A percentile compares a stretch with the other conserved stretches of the same genome.
phyloP scores from a whole-genome alignment of 2,888 invertebrate genomes.

The Cataglyphis cursor region DNA sequence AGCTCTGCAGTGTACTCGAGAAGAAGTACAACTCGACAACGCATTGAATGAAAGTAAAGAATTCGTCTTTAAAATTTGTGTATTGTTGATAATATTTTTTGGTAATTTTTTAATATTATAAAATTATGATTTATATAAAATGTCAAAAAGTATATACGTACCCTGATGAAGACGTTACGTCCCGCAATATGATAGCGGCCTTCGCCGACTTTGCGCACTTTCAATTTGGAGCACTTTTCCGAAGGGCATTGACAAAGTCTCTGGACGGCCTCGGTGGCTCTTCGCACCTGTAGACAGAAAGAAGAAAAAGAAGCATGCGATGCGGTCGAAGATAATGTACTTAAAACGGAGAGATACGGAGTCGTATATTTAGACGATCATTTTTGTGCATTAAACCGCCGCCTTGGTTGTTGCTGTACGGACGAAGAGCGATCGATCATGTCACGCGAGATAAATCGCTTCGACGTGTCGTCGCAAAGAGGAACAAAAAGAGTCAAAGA shows the following conservation, averaged over 20 bases:
- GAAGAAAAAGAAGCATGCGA: constrained; percentile 1
- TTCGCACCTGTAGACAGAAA: constrained; percentile 79
- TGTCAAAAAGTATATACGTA: constrained; percentile 84
- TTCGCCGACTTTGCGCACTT: constrained; percentile 94
- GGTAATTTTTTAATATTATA: neutral
- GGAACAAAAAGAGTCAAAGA: constrained; percentile 55
- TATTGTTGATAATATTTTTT: neutral
- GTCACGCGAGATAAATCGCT: constrained; percentile 68
- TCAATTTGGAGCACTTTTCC: constrained; percentile 91
- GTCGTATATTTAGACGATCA: constrained; percentile 51
- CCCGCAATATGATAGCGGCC: constrained; percentile 96
- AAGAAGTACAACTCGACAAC: neutral
- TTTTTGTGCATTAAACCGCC: neutral
- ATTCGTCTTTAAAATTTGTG: neutral
- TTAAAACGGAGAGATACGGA: constrained; percentile 5
- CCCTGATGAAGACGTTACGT: constrained; percentile 95
- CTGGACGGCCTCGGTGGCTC: constrained; percentile 90
- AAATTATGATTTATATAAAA: neutral
- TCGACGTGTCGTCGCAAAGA: constrained; percentile 41
- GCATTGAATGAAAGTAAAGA: neutral
- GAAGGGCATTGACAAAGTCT: constrained; percentile 92
- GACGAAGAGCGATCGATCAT: constrained; percentile 61
- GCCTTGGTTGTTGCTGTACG: constrained; percentile 24
- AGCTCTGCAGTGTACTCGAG: neutral
- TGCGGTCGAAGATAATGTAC: constrained; percentile 4